A percentile compares a stretch with the other conserved stretches of the same genome.
Conservation (phyloP, 1,140 invertebrate species). For the Oryctes rhinoceros region DNA sequence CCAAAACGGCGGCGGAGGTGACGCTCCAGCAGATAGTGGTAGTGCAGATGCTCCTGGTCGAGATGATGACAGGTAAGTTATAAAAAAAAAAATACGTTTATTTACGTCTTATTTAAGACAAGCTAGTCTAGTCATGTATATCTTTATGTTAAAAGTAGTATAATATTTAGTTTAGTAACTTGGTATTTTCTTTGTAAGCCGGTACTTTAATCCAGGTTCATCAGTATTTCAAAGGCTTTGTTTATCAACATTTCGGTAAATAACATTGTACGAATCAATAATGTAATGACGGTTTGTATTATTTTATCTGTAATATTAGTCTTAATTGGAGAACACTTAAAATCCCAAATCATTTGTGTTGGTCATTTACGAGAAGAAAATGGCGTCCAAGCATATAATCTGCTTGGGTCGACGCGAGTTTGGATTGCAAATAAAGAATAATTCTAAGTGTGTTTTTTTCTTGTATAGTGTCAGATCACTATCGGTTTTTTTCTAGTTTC, state of each 20-base stretch:
- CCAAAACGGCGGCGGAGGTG: conserved; percentile 69
- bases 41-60: conserved; percentile 72
- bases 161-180: conserved; percentile 8
- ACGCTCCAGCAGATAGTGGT: conserved; percentile 68
- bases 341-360: conserved; percentile 31
- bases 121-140: background rate
- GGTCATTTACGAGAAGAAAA: conserved; percentile 54
- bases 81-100: conserved; percentile 14
- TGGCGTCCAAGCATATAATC: conserved; percentile 52
- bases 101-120: background rate
- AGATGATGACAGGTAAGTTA: conserved; percentile 76
- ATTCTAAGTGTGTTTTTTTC: conserved; percentile 26
- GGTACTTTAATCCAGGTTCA: conserved; percentile 52
- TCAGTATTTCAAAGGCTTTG: conserved; percentile 42
- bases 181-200: conserved; percentile 35
- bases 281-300: conserved; percentile 41
- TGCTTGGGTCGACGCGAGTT: conserved; percentile 36
- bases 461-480: conserved; percentile 28
- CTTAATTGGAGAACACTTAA: conserved; percentile 34
- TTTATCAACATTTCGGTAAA: conserved; percentile 27
- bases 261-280: background rate
- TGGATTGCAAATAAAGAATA: conserved; percentile 21
- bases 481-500: conserved; percentile 39
- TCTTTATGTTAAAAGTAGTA: conserved; percentile 19
- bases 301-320: conserved; percentile 38